Evolutionary conservation across 2,113 vertebrate genomes (phyloP).

Genomic region (Ifrita kowaldi): DNA sequence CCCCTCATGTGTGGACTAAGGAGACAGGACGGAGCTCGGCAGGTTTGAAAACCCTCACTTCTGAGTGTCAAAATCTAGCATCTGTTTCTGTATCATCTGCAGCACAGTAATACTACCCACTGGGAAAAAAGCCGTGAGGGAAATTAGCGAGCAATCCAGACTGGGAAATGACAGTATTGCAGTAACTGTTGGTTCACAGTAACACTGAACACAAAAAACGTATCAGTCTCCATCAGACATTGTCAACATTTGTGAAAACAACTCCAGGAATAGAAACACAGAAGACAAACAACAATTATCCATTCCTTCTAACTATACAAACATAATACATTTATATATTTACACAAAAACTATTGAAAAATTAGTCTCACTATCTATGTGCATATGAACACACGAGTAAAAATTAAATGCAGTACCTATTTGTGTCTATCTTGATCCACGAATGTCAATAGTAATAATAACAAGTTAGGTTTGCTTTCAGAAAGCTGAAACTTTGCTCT

Average conservation of each 20-base stretch:
- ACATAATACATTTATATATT: neutral
- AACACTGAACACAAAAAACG: neutral
- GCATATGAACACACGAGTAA: neutral
- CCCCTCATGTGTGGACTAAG: neutral
- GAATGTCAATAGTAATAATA: neutral
- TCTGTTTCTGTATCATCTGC: neutral
- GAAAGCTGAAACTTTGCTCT: neutral
- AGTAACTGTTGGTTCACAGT: neutral
- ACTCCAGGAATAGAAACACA: neutral
- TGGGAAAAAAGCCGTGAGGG: neutral
- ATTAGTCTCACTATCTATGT: neutral
- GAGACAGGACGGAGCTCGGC: neutral
- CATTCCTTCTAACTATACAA: neutral
- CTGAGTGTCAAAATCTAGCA: neutral
- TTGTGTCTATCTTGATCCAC: neutral
- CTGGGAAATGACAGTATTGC: neutral
- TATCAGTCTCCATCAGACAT: neutral
- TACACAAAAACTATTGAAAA: neutral
- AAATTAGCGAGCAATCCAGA: neutral
- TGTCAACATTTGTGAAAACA: neutral
- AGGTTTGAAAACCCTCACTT: neutral
- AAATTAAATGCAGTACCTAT: neutral
- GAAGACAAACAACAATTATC: neutral
- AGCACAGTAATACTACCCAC: neutral
- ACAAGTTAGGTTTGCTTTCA: neutral